A percentile compares a stretch with the other conserved stretches of the same genome.
Evolutionary conservation across 2,888 invertebrate genomes (phyloP).

Genomic region (Aromia moschata): DNA sequence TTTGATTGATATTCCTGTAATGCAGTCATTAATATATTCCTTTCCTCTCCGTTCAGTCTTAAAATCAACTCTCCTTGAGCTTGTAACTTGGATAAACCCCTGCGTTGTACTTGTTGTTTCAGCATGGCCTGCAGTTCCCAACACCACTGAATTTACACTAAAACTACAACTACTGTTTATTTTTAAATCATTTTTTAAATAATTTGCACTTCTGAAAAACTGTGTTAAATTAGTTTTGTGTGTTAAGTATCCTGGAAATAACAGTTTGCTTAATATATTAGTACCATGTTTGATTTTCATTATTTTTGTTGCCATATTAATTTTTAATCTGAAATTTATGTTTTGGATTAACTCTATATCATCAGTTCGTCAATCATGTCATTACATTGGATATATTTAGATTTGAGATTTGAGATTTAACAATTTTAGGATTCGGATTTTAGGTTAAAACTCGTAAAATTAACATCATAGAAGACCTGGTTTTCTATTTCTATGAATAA

Average conservation of each 20-base stretch:
- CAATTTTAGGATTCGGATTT: no score
- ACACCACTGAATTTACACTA: slow-evolving; percentile 47
- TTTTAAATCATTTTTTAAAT: slow-evolving; percentile 24
- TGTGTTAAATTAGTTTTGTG: slow-evolving; percentile 41
- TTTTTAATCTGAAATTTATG: background rate
- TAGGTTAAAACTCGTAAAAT: no score
- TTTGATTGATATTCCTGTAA: slow-evolving; percentile 80
- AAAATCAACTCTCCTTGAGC: slow-evolving; percentile 79
- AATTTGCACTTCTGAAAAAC: slow-evolving; percentile 31
- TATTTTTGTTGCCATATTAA: slow-evolving; percentile 44
- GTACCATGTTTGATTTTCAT: slow-evolving; percentile 33
- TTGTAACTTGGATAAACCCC: slow-evolving; percentile 70
- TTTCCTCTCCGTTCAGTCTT: slow-evolving; percentile 77
- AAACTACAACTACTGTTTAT: slow-evolving; percentile 43
- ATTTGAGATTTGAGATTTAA: no score
- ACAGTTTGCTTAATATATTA: slow-evolving; percentile 29
- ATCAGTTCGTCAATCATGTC: no score
- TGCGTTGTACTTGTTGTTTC: slow-evolving; percentile 61
- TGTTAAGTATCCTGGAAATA: slow-evolving; percentile 16
- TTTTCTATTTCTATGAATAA: no score
- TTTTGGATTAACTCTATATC: no score
- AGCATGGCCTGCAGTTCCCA: slow-evolving; percentile 59
- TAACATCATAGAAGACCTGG: no score
- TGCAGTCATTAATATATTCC: slow-evolving; percentile 73
- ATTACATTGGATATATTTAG: no score